These are phyloP conservation scores for Orthosia cruda DNA, from an alignment of 2,888 invertebrate genomes.

Conservation along the genomic window DNA sequence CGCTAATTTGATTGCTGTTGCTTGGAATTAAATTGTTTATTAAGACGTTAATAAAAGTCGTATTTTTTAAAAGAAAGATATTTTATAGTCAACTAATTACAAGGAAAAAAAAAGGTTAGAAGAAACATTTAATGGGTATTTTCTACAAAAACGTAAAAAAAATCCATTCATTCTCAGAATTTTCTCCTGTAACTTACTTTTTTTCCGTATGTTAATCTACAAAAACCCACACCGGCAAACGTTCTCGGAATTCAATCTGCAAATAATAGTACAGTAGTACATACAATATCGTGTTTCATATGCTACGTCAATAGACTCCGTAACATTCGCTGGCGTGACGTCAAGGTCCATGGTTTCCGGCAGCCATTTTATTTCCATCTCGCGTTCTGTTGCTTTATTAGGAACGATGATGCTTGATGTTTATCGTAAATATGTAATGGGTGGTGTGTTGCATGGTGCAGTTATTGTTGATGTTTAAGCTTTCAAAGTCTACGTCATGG, in stretches of 20 bases:
- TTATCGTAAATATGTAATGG: conserved; percentile 4
- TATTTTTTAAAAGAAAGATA: neutral
- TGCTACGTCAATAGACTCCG: conserved; percentile 54
- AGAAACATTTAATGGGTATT: neutral
- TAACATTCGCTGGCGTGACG: conserved; percentile 43
- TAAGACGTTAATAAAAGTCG: neutral
- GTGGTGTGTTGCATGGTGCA: conserved; percentile 10
- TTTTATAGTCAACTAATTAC: neutral
- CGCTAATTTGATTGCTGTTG: conserved; percentile 54
- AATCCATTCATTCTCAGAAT: neutral
- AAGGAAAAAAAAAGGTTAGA: too few relatives aligned
- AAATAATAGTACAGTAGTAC: conserved; percentile 41
- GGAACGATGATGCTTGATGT: neutral
- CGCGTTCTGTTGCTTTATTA: conserved; percentile 43
- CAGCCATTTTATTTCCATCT: conserved; percentile 36
- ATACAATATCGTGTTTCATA: conserved; percentile 38
- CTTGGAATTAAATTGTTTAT: conserved; percentile 20
- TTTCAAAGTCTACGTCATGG: neutral
- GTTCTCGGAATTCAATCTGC: conserved; percentile 45
- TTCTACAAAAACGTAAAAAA: neutral
- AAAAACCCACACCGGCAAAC: neutral
- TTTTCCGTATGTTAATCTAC: neutral
- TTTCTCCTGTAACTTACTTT: neutral
- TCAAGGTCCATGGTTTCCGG: conserved; percentile 50
- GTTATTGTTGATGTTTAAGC: neutral